Percentiles rank a stretch among this genome's conserved stretches.
These are phyloP conservation scores for Pyrocoelia pectoralis DNA, from an alignment of 2,888 invertebrate genomes.

Conservation along the genomic window DNA sequence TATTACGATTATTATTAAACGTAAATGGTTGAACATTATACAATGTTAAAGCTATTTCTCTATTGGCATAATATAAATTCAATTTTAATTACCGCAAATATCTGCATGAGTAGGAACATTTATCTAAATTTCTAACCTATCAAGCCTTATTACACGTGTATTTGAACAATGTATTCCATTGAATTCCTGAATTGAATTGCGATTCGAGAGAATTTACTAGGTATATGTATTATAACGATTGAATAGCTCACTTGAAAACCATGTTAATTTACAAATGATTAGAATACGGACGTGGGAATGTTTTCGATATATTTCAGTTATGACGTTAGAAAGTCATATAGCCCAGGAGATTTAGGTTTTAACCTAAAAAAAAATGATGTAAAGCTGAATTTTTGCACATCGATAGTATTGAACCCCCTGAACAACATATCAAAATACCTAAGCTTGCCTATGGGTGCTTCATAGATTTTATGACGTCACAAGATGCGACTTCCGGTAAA, in stretches of 20 bases:
- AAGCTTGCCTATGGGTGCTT: too few species aligned
- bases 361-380: too few species aligned
- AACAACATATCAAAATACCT: too few species aligned
- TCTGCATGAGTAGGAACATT: slow-evolving; percentile 2
- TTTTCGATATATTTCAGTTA: too few species aligned
- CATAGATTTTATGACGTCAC: too few species aligned
- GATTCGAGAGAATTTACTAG: neutral
- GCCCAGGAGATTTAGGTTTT: too few species aligned
- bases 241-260: neutral
- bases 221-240: neutral
- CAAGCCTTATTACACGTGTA: neutral
- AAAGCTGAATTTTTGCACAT: too few species aligned
- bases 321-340: too few species aligned
- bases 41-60: slow-evolving; percentile 25
- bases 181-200: neutral
- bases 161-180: neutral
- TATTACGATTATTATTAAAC: slow-evolving; percentile 29
- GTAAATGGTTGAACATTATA: slow-evolving; percentile 31
- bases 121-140: neutral
- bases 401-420: too few species aligned
- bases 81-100: slow-evolving; percentile 34
- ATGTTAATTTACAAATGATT: neutral
- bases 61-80: slow-evolving; percentile 25
- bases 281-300: too few species aligned
- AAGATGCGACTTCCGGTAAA: too few species aligned